phyloP scores from a whole-genome alignment of 2,797 vertebrate genomes.

The Salmo trutta region DNA sequence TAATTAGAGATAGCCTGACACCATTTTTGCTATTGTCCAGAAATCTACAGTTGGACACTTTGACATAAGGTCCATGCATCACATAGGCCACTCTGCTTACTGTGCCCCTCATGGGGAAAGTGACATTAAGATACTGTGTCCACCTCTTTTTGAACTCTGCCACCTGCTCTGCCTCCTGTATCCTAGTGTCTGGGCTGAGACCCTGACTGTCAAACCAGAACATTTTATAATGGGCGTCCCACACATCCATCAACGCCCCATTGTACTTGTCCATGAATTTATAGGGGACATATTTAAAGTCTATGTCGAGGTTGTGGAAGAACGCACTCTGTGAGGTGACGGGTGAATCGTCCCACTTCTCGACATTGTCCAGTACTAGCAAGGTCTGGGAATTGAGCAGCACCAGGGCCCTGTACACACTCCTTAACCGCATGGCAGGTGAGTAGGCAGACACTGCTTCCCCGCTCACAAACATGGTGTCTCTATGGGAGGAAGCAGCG shows the following conservation, averaged over 20 bases:
- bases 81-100: constrained; percentile 88
- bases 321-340: constrained; percentile 89
- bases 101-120: constrained; percentile 81
- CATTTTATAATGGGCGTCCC: constrained; percentile 99
- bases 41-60: constrained; percentile 86
- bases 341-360: constrained; percentile 84
- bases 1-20: constrained; percentile 82
- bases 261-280: constrained; percentile 85
- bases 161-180: constrained; percentile 97
- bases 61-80: constrained; percentile 91
- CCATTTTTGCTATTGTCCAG: constrained; percentile 84
- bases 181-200: constrained; percentile 85
- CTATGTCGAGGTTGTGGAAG: constrained; percentile 99
- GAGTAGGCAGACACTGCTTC: constrained; percentile 89
- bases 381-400: constrained; percentile 92
- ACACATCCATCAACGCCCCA: constrained; percentile 97
- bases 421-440: constrained; percentile 88
- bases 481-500: constrained; percentile 83
- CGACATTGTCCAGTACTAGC: constrained; percentile 91
- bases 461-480: constrained; percentile 91
- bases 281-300: constrained; percentile 94
- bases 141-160: constrained; percentile 98
- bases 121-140: constrained; percentile 97
- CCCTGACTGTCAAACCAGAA: constrained; percentile 94
- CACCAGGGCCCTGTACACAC: constrained; percentile 89